Conservation (phyloP, 2,797 vertebrate genomes). For the Pteropus rufus region DNA sequence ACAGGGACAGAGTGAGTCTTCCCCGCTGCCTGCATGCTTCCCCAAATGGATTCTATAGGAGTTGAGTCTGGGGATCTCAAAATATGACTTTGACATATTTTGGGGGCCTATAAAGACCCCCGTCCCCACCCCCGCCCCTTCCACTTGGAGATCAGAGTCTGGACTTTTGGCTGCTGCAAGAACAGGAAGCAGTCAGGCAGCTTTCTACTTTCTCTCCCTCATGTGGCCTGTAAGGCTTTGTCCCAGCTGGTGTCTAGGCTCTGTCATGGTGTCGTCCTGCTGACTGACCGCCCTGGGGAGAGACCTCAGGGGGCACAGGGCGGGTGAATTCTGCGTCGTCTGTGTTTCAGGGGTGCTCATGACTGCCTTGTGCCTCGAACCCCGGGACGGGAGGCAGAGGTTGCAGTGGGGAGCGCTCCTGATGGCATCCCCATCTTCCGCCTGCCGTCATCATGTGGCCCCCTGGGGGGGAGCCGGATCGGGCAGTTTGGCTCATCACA, state of each 20-base stretch:
- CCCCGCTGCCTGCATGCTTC: background rate
- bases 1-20: background rate
- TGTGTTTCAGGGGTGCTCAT: background rate
- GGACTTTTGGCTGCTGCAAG: background rate
- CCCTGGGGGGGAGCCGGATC: background rate
- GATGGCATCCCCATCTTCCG: background rate
- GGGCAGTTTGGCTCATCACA: background rate
- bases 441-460: background rate
- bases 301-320: background rate
- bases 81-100: background rate
- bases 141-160: background rate
- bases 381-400: background rate
- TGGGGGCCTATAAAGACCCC: too few species aligned
- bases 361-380: rapidly evolving
- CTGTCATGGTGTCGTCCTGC: background rate
- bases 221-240: background rate
- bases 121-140: too few species aligned
- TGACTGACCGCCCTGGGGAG: background rate
- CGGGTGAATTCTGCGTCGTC: background rate
- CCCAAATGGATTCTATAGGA: background rate
- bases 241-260: background rate
- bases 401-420: background rate
- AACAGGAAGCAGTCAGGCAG: background rate
- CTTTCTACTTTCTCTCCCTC: background rate
- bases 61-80: background rate